Base-by-base conservation (phyloP, 2,113 vertebrate genomes). In the Menidia beryllina region DNA sequence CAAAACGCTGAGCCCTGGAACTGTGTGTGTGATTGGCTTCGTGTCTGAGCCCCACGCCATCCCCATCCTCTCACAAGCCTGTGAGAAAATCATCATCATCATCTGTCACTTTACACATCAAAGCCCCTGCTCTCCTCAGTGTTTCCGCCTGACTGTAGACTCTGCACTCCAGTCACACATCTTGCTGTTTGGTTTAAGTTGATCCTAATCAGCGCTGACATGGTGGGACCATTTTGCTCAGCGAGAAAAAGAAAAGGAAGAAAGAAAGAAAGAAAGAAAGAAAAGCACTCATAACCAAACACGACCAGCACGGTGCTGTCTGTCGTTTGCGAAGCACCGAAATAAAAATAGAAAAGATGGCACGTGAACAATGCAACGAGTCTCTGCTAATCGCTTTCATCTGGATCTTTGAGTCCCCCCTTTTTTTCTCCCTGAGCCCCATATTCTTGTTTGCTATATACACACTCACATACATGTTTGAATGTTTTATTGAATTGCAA, bases 191-290 rank as follows among this genome's bases (percentile, higher is more conserved):
- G 79, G 69, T 73, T 88, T 66, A 61, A 77, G 69, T 65, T 87
- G 79, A 88, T 89, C 69, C 72, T 86, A 90, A 88, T 91, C 85
- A 71, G 62, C 25, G 56, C 43, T 72, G 85, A 69, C 75, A 77
- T 11, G 59, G 66, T 61, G 73, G 58, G 57, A 83, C 62, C 69
- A 61, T 78, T 60, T 75, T 71, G 66, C 66, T 84, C 49, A 64
- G 80, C 66, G 53, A 34, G 30, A 17, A 66, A 66, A 64, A 30
- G 55, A 41, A 39, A 43, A 60, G 3, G 24, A 3, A 36, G 11
- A 63, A 27, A 61, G 38, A 45, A 52, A 56, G 3, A 39, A 3
- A 48, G 7, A 41, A 27, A 20, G 27, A 63, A 36, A 10, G 51
- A 62, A 57, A 52, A 55, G 2, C 43, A n/a, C 49, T 20, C 65